Evolutionary conservation across 2,888 invertebrate species (phyloP).

Genomic region (Mimumesa dahlbomi): DNA sequence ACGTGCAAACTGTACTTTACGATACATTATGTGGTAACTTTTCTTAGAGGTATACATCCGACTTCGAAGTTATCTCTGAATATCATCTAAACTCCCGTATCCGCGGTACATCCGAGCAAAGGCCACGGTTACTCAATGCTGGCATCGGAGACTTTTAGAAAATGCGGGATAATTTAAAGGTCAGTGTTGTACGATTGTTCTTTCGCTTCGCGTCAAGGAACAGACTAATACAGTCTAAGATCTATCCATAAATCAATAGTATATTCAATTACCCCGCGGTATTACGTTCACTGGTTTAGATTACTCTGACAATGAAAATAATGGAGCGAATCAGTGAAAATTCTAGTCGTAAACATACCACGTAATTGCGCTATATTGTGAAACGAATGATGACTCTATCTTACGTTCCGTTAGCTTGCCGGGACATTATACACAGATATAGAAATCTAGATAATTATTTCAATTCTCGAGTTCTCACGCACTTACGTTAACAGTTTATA

Average conservation of each 20-base stretch:
- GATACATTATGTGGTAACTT: slow-evolving; percentile 12
- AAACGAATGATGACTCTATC: too few relatives aligned
- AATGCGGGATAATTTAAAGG: slow-evolving; percentile 1
- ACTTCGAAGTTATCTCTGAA: slow-evolving; percentile 15
- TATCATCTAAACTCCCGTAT: slow-evolving; percentile 23
- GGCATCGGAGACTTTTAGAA: background rate
- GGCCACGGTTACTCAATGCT: slow-evolving; percentile 2
- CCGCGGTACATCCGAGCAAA: slow-evolving; percentile 1
- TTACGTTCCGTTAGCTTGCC: too few relatives aligned
- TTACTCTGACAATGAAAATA: too few relatives aligned
- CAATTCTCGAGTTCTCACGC: too few relatives aligned
- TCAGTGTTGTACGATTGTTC: background rate
- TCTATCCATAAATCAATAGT: background rate
- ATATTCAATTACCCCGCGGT: too few relatives aligned
- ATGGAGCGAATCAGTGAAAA: too few relatives aligned
- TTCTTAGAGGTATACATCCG: background rate
- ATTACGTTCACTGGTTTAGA: too few relatives aligned
- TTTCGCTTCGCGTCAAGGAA: background rate
- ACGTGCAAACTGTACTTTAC: slow-evolving; percentile 21
- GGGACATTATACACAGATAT: too few relatives aligned
- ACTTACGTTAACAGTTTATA: too few relatives aligned
- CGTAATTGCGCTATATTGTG: too few relatives aligned
- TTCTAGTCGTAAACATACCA: background rate
- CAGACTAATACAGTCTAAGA: background rate
- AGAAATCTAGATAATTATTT: too few relatives aligned